phyloP scores from a whole-genome alignment of 2,888 invertebrate species.

The Pristionchus exspectatus region DNA sequence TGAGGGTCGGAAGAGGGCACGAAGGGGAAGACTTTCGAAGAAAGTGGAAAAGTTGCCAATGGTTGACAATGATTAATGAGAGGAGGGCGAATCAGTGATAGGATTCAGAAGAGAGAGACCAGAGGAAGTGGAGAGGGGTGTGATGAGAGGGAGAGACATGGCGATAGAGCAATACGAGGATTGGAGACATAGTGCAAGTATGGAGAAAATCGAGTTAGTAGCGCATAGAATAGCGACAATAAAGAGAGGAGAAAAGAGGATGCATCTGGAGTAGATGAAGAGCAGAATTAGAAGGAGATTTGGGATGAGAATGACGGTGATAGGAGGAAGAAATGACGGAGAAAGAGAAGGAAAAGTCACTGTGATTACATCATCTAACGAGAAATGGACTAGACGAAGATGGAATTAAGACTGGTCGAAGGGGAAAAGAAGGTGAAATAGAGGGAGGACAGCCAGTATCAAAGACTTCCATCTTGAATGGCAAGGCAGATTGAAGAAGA shows the following conservation, averaged over 20 bases:
- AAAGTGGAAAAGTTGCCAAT: slow-evolving; percentile 27
- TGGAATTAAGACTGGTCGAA: slow-evolving; percentile 3
- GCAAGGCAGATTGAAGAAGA: neutral
- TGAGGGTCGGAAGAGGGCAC: slow-evolving; percentile 5
- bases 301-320: neutral
- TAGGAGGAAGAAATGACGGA: neutral
- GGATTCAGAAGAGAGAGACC: neutral
- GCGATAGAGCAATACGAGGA: slow-evolving; percentile 15
- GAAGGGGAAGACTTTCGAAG: neutral
- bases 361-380: slow-evolving; percentile 36
- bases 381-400: slow-evolving; percentile 35
- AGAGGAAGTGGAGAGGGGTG: neutral
- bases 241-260: slow-evolving; percentile 35
- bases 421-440: neutral
- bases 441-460: slow-evolving; percentile 9
- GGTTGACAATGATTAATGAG: slow-evolving; percentile 52
- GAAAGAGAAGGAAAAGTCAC: slow-evolving; percentile 4
- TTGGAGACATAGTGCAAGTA: slow-evolving; percentile 38
- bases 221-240: slow-evolving; percentile 53
- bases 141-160: neutral
- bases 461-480: slow-evolving; percentile 47
- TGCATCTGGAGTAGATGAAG: slow-evolving; percentile 42
- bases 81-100: slow-evolving; percentile 6
- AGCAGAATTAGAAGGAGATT: slow-evolving; percentile 20
- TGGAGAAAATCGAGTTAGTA: slow-evolving; percentile 50